These are phyloP conservation scores for Myxocyprinus asiaticus DNA, from an alignment of 2,113 vertebrate species.

Conservation along the genomic window DNA sequence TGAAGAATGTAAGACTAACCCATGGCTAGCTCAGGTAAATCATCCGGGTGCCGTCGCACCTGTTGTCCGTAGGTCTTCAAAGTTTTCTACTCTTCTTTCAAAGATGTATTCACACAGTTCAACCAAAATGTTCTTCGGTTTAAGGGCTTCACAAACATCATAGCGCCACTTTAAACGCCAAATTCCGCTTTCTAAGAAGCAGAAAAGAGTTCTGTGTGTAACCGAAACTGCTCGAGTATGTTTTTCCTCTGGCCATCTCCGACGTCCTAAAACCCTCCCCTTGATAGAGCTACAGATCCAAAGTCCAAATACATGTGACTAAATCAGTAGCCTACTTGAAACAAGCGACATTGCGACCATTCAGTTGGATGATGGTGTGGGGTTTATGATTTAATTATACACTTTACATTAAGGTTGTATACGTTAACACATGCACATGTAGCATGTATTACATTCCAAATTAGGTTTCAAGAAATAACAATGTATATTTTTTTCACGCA, in stretches of 20 bases:
- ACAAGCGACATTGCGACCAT: conserved; percentile 58
- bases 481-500: too few relatives aligned
- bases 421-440: too few relatives aligned
- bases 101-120: background rate
- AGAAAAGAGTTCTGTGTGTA: background rate
- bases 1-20: background rate
- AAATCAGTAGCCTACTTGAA: background rate
- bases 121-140: background rate
- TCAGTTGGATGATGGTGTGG: background rate
- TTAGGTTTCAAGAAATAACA: too few relatives aligned
- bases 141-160: background rate
- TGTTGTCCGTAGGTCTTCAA: background rate
- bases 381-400: too few relatives aligned
- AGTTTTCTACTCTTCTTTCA: background rate
- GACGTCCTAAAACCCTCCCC: conserved; percentile 19
- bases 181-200: too few relatives aligned
- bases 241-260: background rate
- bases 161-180: background rate
- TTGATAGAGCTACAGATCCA: conserved; percentile 59
- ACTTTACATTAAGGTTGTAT: too few relatives aligned
- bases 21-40: background rate
- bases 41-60: background rate
- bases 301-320: conserved; percentile 65
- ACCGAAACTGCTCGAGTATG: conserved; percentile 9
- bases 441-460: too few relatives aligned